phyloP scores from a whole-genome alignment of 1,140 invertebrate species.

The Anadara kagoshimensis region DNA sequence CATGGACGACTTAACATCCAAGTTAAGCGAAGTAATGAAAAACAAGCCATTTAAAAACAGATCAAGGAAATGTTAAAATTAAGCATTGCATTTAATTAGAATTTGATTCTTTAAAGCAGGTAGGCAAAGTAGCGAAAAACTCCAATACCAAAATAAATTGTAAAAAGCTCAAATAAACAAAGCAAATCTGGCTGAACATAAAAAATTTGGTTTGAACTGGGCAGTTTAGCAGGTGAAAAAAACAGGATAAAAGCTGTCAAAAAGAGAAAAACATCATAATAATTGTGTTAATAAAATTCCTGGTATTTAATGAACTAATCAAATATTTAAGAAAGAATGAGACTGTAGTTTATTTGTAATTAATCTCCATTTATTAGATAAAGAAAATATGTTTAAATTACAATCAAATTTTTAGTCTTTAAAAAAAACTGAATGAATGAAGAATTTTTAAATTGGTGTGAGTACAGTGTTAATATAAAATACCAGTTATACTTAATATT shows the following conservation, averaged over 20 bases:
- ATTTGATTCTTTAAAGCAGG: slow-evolving; percentile 22
- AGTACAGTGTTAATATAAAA: too few species aligned
- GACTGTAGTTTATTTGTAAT: too few species aligned
- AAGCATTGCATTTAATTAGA: slow-evolving; percentile 8
- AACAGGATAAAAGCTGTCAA: slow-evolving; percentile 15
- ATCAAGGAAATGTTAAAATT: too few species aligned
- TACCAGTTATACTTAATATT: too few species aligned
- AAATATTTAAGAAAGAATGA: background rate
- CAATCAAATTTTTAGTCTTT: too few species aligned
- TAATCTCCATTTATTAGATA: too few species aligned
- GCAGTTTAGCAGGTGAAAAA: slow-evolving; percentile 46
- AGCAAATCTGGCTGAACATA: slow-evolving; percentile 18
- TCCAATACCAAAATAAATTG: slow-evolving; percentile 19
- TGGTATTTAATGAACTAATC: background rate
- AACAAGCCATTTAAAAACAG: too few species aligned
- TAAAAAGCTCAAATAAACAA: slow-evolving; percentile 27
- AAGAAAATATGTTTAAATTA: too few species aligned
- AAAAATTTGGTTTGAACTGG: slow-evolving; percentile 33
- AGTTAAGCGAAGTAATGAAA: too few species aligned
- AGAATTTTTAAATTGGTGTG: too few species aligned
- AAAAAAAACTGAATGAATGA: too few species aligned
- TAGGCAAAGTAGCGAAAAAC: slow-evolving; percentile 31
- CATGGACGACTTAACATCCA: too few species aligned
- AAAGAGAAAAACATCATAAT: slow-evolving; percentile 3
- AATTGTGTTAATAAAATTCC: background rate